phyloP scores from a whole-genome alignment of 2,113 vertebrate species.

The Chaetodon trifascialis region DNA sequence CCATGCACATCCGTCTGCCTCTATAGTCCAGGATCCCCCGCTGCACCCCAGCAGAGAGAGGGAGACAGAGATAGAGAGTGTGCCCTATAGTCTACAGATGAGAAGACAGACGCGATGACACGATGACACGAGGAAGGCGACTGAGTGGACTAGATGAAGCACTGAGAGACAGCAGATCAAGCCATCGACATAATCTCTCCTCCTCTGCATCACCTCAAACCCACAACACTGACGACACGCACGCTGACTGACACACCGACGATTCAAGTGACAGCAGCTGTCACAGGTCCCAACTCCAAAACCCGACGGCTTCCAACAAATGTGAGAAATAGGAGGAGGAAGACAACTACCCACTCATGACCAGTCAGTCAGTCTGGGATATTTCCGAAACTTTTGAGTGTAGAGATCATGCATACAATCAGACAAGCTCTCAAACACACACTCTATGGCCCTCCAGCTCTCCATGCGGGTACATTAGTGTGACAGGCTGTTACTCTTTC shows the following conservation, averaged over 20 bases:
- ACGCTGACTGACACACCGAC: conserved; percentile 45
- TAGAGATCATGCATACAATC: conserved; percentile 16
- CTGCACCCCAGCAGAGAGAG: conserved; percentile 43
- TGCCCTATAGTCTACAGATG: conserved; percentile 39
- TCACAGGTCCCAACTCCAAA: conserved; percentile 43
- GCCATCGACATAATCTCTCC: conserved; percentile 58
- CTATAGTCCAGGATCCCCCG: conserved; percentile 79
- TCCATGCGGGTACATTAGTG: conserved; percentile 26
- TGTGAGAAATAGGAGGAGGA: conserved; percentile 21
- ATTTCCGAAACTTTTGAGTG: conserved; percentile 26
- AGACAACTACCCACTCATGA: conserved; percentile 38
- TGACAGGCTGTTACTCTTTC: conserved; percentile 55
- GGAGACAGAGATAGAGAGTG: conserved; percentile 28
- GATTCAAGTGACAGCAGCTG: conserved; percentile 51
- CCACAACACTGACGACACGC: conserved; percentile 53
- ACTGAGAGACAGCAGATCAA: conserved; percentile 63
- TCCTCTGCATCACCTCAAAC: conserved; percentile 52
- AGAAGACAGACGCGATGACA: conserved; percentile 48
- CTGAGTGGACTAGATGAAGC: conserved; percentile 47
- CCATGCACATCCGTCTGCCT: conserved; percentile 91
- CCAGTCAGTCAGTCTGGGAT: conserved; percentile 20
- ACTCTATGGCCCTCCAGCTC: conserved; percentile 16
- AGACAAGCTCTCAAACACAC: conserved; percentile 20
- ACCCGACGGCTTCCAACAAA: conserved; percentile 38
- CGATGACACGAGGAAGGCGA: conserved; percentile 32